phyloP scores from a whole-genome alignment of 1,140 invertebrate genomes.

The Dendrolimus kikuchii region DNA sequence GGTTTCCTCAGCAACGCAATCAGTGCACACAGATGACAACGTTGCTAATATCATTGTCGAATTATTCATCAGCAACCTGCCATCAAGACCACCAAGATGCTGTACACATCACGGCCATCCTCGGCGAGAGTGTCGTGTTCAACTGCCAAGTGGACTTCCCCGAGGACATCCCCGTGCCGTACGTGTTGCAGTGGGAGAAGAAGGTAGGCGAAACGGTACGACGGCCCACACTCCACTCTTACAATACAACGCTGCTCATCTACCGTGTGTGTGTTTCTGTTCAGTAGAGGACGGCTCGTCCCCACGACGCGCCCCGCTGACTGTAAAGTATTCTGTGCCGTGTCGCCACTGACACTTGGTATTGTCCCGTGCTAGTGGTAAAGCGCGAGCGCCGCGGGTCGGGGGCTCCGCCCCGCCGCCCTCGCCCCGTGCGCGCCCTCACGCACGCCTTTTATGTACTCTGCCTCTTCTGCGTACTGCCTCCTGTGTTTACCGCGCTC shows the following conservation, averaged over 20 bases:
- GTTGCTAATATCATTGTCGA: background rate
- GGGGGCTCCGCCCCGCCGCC: slow-evolving; percentile 35
- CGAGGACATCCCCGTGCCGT: slow-evolving; percentile 93
- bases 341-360: slow-evolving; percentile 41
- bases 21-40: background rate
- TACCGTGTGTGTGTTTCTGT: slow-evolving; percentile 68
- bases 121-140: slow-evolving; percentile 95
- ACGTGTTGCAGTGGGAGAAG: slow-evolving; percentile 98
- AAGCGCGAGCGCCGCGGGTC: slow-evolving; percentile 47
- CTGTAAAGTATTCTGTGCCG: slow-evolving; percentile 56
- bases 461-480: slow-evolving; percentile 57
- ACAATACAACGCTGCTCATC: slow-evolving; percentile 70
- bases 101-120: slow-evolving; percentile 94
- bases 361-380: slow-evolving; percentile 55
- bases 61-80: slow-evolving; percentile 60
- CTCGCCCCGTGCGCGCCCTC: slow-evolving; percentile 46
- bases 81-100: slow-evolving; percentile 86
- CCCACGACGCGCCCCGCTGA: slow-evolving; percentile 53
- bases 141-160: slow-evolving; percentile 97
- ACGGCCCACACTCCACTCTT: slow-evolving; percentile 82
- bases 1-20: background rate
- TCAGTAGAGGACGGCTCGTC: slow-evolving; percentile 66
- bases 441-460: slow-evolving; percentile 52
- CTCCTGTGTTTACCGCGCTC: slow-evolving; percentile 43
- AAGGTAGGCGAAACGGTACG: slow-evolving; percentile 96